phyloP scores from a whole-genome alignment of 2,797 vertebrate genomes.

The Acrocephalus scirpaceus region DNA sequence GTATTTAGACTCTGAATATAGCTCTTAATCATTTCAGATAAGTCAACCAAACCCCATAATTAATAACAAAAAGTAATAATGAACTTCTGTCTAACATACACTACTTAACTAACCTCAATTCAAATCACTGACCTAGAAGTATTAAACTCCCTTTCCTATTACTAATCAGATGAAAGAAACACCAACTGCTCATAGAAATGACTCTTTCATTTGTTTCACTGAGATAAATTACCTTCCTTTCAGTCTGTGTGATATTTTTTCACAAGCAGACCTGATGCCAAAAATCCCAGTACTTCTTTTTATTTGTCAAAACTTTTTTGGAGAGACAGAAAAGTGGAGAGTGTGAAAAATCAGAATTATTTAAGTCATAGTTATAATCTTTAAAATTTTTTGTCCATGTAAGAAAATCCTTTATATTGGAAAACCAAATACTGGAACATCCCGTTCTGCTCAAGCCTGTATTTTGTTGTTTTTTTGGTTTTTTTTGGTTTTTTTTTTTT shows the following conservation, averaged over 20 bases:
- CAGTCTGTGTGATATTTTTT: background rate
- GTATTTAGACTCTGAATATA: background rate
- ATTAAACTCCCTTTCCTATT: background rate
- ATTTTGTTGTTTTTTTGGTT: no score
- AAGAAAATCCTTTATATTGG: background rate
- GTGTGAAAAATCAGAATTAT: background rate
- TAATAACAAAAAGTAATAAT: slow-evolving; percentile 40
- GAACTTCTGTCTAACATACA: slow-evolving; percentile 10
- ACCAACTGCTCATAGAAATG: background rate
- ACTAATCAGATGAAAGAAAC: slow-evolving; percentile 14
- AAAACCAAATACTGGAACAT: background rate
- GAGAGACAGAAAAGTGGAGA: background rate
- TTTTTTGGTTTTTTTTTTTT: no score
- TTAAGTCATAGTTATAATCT: background rate
- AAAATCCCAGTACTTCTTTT: background rate
- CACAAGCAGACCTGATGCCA: background rate
- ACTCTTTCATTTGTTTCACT: background rate
- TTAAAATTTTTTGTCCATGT: background rate
- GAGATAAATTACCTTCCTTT: background rate
- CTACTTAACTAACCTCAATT: slow-evolving; percentile 37
- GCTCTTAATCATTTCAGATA: slow-evolving; percentile 6
- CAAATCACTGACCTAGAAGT: slow-evolving; percentile 51
- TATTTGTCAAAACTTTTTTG: background rate
- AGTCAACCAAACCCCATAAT: background rate
- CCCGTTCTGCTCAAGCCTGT: background rate